phyloP scores from a whole-genome alignment of 2,797 vertebrate species.

The Thaleichthys pacificus region DNA sequence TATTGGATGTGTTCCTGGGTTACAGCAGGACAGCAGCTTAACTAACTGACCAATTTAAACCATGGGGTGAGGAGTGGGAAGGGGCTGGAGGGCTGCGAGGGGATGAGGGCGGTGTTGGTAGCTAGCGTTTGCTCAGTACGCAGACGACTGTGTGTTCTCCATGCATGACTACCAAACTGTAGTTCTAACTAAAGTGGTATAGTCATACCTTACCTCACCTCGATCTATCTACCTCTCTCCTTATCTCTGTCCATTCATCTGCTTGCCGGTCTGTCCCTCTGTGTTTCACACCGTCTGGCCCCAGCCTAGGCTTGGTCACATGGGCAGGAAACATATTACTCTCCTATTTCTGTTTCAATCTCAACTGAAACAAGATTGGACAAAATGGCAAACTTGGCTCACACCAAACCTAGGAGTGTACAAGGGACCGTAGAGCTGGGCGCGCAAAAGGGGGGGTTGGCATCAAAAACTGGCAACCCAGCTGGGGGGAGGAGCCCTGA shows the following conservation, averaged over 20 bases:
- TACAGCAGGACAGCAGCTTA: slow-evolving; percentile 43
- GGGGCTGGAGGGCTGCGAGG: slow-evolving; percentile 8
- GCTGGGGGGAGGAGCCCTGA: neutral
- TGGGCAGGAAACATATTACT: slow-evolving; percentile 9
- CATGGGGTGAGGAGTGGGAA: neutral
- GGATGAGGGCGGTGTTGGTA: slow-evolving; percentile 10
- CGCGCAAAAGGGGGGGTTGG: neutral
- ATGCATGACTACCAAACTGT: neutral
- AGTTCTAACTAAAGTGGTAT: slow-evolving; percentile 8
- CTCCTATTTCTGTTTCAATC: slow-evolving; percentile 53
- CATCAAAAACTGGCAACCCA: neutral
- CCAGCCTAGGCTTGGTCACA: slow-evolving; percentile 18
- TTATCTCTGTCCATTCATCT: slow-evolving; percentile 10
- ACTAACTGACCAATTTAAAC: slow-evolving; percentile 34
- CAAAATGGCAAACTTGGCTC: slow-evolving; percentile 73
- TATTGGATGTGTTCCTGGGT: slow-evolving; percentile 45
- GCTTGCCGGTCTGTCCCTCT: slow-evolving; percentile 30
- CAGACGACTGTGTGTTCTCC: slow-evolving; percentile 10
- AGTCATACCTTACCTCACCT: slow-evolving; percentile 38
- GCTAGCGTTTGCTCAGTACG: slow-evolving; percentile 8
- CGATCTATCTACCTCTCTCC: slow-evolving; percentile 7
- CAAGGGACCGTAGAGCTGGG: slow-evolving; percentile 24
- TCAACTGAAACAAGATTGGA: slow-evolving; percentile 56
- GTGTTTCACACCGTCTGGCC: slow-evolving; percentile 18
- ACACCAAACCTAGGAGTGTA: slow-evolving; percentile 62